Evolutionary conservation across 2,797 vertebrate genomes (phyloP), one percentile per base, ranked within the genome.

Genomic region (Pipistrellus nathusii): DNA sequence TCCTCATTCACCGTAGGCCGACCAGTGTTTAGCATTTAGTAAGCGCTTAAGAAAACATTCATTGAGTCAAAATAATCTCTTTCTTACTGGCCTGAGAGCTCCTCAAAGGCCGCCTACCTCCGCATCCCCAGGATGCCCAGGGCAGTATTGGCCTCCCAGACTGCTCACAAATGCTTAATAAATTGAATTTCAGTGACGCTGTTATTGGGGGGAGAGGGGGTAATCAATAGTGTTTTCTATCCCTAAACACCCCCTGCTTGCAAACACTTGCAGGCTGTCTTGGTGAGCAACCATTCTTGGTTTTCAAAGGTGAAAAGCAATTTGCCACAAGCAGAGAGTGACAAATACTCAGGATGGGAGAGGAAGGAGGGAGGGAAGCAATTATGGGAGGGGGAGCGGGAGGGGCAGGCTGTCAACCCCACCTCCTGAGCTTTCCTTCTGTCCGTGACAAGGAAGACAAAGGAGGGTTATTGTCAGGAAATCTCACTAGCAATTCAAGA

Each of bases 221-320:
- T 46, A 11, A 71, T 64, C 41, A n/a, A 41, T 41, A 75, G 66
- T 23, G 14, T 75, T 66, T 87, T 85, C 73, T 94, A 27, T 55
- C 57, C 82, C 69, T 80, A 75, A 92, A 85, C 68, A 75, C 27
- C 38, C 51, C 57, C 62, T 85, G 46, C 69, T 75, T 76, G 46
- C 21, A 57, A 59, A 73, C 51, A 41, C 44, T 88, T 68, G 18
- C 69, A 59, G 46, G 64, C 75, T 80, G 38, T 85, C 62, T 66
- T 77, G 69, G 59, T 59, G 89, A 94, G 90, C 32, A 71, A 62
- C 77, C 30, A 5, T 73, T 95, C 66, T 75, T 91, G 78, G 32
- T 93, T 93, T 96, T 94, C 89, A 94, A 91, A 95, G 85, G 53
- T 95, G 91, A 93, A 96, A 97, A 95, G 62, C 95, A 96, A 81